Base-by-base conservation (phyloP, 2,113 vertebrate species). In the Solenodon paradoxus region DNA sequence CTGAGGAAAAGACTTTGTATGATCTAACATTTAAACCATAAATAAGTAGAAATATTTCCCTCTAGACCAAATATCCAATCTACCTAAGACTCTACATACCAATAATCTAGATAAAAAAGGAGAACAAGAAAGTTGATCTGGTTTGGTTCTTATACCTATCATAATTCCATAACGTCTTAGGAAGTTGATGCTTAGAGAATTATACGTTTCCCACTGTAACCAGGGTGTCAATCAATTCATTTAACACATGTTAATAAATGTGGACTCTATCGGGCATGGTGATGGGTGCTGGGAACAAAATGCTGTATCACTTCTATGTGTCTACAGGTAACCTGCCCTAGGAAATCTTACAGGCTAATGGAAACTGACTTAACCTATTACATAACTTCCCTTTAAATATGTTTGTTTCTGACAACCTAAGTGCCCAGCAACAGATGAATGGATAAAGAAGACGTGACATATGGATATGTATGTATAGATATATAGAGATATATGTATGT, bases 381-480 rank as follows among this genome's bases (percentile, higher is more conserved):
- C 24, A 45, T 84, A 59, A 20, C 61, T 95, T 84, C 30, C 28
- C 69, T 92, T 80, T 45, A 63, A 89, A 38, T 82, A 89, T 42
- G 57, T 63, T 92, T 10, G 38, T 64, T 93, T 84, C 80, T 93
- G 13, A n/a, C n/a, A n/a, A n/a, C n/a, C n/a, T n/a, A n/a, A n/a
- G n/a, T n/a, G n/a, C n/a, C n/a, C n/a, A n/a, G n/a, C n/a, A n/a
- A n/a, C n/a, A n/a, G n/a, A n/a, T n/a, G n/a, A n/a, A n/a, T n/a
- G n/a, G n/a, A n/a, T n/a, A n/a, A n/a, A n/a, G n/a, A n/a, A n/a
- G n/a, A n/a, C n/a, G n/a, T n/a, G n/a, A n/a, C n/a, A n/a, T n/a
- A n/a, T n/a, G n/a, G n/a, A n/a, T n/a, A n/a, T n/a, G n/a, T n/a
- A n/a, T n/a, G n/a, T n/a, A n/a, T n/a, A n/a, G n/a, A n/a, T n/a